These are phyloP conservation scores for Embiotoca jacksoni DNA, from an alignment of 2,113 vertebrate genomes.

Conservation along the genomic window DNA sequence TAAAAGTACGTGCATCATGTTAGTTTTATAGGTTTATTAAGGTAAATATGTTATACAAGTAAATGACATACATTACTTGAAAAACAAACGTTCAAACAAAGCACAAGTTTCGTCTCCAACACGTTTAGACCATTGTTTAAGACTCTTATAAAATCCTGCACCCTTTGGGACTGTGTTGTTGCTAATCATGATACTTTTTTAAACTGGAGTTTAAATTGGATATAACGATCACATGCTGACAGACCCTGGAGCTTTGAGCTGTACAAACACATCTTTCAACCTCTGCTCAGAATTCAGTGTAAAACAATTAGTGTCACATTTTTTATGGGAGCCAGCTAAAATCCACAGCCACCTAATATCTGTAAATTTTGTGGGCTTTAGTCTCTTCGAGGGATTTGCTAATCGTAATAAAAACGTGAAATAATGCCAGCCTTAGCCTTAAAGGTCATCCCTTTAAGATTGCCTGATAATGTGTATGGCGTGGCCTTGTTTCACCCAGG, in stretches of 20 bases:
- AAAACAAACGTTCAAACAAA: no score
- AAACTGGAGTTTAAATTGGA: not conserved
- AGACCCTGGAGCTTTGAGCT: not conserved
- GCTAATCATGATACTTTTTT: no score
- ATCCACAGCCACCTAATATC: not conserved
- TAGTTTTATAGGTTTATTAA: no score
- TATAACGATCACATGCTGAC: not conserved
- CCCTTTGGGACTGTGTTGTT: no score
- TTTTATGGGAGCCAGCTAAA: not conserved
- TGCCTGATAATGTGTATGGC: constrained; percentile 1
- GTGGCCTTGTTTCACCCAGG: constrained; percentile 8
- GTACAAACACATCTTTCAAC: not conserved
- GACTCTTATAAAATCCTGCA: no score
- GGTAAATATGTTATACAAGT: no score
- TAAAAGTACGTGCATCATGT: no score
- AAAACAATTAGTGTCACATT: not conserved
- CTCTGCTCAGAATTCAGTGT: constrained; percentile 1
- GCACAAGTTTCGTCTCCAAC: no score
- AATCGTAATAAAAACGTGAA: constrained; percentile 32
- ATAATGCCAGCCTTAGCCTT: constrained; percentile 12
- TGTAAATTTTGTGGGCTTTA: constrained; percentile 18
- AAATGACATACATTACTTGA: no score
- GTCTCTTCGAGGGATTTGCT: constrained; percentile 18
- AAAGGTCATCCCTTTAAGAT: constrained; percentile 33
- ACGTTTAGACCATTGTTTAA: no score